Evolutionary conservation across 1,140 invertebrate genomes (phyloP).

Genomic region (Calosoma granatense): DNA sequence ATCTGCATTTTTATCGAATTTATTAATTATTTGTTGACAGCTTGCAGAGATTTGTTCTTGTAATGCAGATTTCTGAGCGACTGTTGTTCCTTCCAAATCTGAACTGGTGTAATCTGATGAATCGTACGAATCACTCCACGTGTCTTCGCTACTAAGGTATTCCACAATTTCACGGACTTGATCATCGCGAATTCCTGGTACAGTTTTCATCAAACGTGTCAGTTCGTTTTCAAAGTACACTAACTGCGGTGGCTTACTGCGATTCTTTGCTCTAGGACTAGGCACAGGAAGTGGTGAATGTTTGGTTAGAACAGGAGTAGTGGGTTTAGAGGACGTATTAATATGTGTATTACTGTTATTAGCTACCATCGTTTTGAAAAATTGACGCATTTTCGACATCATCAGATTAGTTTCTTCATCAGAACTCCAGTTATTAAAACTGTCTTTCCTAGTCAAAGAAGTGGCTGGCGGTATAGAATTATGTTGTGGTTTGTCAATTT

Average conservation of each 20-base stretch:
- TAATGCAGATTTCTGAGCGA: conserved; percentile 53
- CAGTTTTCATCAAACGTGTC: conserved; percentile 83
- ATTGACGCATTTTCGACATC: conserved; percentile 89
- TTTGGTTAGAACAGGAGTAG: conserved; percentile 39
- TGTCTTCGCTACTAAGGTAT: conserved; percentile 82
- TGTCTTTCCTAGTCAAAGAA: conserved; percentile 67
- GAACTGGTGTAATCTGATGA: conserved; percentile 84
- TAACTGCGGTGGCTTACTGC: conserved; percentile 67
- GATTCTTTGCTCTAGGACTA: conserved; percentile 42
- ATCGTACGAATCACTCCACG: conserved; percentile 86
- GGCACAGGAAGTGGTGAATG: conserved; percentile 32
- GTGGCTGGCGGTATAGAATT: conserved; percentile 38
- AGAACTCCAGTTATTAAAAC: conserved; percentile 87
- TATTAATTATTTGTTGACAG: conserved; percentile 78
- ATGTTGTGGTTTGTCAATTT: conserved; percentile 32
- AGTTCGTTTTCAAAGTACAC: conserved; percentile 82
- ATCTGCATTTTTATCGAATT: conserved; percentile 54
- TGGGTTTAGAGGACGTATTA: conserved; percentile 30
- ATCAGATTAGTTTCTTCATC: conserved; percentile 89
- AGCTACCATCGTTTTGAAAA: conserved; percentile 79
- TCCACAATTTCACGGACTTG: conserved; percentile 86
- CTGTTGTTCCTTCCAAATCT: conserved; percentile 63
- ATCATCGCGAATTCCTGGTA: conserved; percentile 79
- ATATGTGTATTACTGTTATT: conserved; percentile 47
- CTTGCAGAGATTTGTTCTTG: conserved; percentile 80